These are phyloP conservation scores for Pachliopta kotzebuea DNA, from an alignment of 2,888 invertebrate species.

Conservation along the genomic window DNA sequence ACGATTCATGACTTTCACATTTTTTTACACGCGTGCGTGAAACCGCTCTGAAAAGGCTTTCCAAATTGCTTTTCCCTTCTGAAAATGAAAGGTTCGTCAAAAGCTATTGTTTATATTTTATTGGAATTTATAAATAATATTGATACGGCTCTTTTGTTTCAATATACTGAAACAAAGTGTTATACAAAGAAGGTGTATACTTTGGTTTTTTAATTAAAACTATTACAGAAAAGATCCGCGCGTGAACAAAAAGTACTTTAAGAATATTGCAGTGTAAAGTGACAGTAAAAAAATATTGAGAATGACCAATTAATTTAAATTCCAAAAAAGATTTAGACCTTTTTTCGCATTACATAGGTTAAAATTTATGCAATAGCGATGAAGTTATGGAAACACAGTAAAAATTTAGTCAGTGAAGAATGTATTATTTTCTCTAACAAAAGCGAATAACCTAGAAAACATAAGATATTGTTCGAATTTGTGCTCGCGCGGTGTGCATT, in stretches of 20 bases:
- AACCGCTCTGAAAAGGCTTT: conserved; percentile 19
- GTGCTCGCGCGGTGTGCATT: conserved; percentile 69
- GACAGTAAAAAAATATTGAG: no score
- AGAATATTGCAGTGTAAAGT: no score
- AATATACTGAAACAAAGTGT: background rate
- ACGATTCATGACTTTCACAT: conserved; percentile 15
- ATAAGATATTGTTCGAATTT: conserved; percentile 77
- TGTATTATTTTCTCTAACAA: conserved; percentile 75
- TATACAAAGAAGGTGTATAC: no score
- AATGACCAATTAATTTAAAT: no score
- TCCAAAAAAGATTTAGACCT: background rate
- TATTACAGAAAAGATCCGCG: no score
- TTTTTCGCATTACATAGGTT: no score
- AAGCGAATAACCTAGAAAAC: conserved; percentile 73
- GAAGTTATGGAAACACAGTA: background rate
- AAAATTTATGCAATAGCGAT: background rate
- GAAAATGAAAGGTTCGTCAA: conserved; percentile 11
- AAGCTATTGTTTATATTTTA: conserved; percentile 7
- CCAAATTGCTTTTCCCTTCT: conserved; percentile 12
- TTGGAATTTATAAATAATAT: background rate
- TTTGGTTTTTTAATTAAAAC: no score
- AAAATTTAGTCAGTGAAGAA: conserved; percentile 71
- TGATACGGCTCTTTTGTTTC: background rate
- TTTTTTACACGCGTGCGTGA: conserved; percentile 9
- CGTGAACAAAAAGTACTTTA: no score